phyloP scores from a whole-genome alignment of 2,888 invertebrate genomes.

The Drosophila colorata region DNA sequence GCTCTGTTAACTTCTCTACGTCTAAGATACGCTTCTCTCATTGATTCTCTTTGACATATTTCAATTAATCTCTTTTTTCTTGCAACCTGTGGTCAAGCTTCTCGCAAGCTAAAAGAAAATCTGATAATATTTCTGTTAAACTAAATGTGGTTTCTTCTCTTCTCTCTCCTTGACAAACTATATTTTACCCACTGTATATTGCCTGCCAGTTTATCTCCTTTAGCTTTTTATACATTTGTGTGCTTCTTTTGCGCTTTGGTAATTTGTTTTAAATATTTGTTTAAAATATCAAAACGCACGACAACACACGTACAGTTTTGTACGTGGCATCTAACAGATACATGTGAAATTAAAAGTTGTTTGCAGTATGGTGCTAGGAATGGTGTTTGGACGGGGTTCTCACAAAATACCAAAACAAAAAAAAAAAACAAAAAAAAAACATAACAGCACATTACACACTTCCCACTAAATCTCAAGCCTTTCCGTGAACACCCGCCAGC shows the following conservation, averaged over 20 bases:
- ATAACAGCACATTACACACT: constrained; percentile 27
- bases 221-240: constrained; percentile 55
- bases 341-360: constrained; percentile 76
- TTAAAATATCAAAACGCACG: constrained; percentile 75
- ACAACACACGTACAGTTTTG: constrained; percentile 74
- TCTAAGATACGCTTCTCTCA: too few relatives aligned
- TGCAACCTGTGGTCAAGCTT: too few relatives aligned
- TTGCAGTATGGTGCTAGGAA: constrained; percentile 44
- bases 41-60: too few relatives aligned
- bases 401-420: constrained; percentile 27
- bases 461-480: constrained; percentile 39
- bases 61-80: too few relatives aligned
- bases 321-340: constrained; percentile 81
- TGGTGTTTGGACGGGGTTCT: constrained; percentile 51
- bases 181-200: constrained; percentile 35
- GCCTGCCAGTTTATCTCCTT: constrained; percentile 35
- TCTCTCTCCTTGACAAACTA: too few relatives aligned
- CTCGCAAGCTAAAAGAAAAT: too few relatives aligned
- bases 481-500: constrained; percentile 11
- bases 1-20: too few relatives aligned
- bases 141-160: too few relatives aligned
- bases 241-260: constrained; percentile 72
- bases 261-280: constrained; percentile 81
- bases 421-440: constrained; percentile 1
- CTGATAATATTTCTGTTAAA: too few relatives aligned